Evolutionary conservation across 53 echinoderm and acorn worm genomes (phyloP), one percentile per base, ranked within the genome.

Genomic region (Patiria pectinifera): DNA sequence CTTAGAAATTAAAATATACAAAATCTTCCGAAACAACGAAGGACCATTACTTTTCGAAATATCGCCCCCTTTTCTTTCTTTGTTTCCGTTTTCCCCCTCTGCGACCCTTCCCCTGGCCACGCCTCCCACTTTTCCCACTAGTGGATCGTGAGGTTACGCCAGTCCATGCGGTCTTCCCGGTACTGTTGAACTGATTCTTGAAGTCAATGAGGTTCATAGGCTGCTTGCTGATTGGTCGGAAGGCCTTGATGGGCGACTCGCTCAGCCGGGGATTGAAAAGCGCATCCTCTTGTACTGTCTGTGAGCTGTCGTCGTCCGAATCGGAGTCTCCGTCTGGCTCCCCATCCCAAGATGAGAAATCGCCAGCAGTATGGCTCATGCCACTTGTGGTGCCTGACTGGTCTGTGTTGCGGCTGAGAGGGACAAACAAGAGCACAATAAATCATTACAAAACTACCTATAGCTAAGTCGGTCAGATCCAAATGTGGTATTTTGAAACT

Each of bases 231-330:
- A 96, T 94, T 43, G 92, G 91, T 62, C 76, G 91, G 76, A 86
- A 96, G 10, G 96, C 86, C 44, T 87, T 93, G 59, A 96, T 97
- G 75, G 97, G 97, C 0, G 97, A 97, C 75, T 97, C 96, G 19
- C 94, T 91, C 72, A 93, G 86, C 35, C 83, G 80, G 6, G 89
- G 59, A 4, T 86, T 62, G 19, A 92, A 63, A 15, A 91, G 69
- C 12, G 89, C 82, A 25, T 87, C 92, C 4, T 86, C 86, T 4
- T 44, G 9, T 9, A 80, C 86, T 15, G 78, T 87, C 26, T 71
- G 84, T 44, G 69, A 49, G 53, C 35, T 35, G 35, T 35, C 35
- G 35, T 76, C 86, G 66, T 84, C 85, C 6, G 86, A 86, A 46
- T 84, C 93, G 62, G 87, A 87, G 69, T 45, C 69, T 14, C 78